phyloP scores from a whole-genome alignment of 1,140 invertebrate species.

The Listronotus oregonensis region DNA sequence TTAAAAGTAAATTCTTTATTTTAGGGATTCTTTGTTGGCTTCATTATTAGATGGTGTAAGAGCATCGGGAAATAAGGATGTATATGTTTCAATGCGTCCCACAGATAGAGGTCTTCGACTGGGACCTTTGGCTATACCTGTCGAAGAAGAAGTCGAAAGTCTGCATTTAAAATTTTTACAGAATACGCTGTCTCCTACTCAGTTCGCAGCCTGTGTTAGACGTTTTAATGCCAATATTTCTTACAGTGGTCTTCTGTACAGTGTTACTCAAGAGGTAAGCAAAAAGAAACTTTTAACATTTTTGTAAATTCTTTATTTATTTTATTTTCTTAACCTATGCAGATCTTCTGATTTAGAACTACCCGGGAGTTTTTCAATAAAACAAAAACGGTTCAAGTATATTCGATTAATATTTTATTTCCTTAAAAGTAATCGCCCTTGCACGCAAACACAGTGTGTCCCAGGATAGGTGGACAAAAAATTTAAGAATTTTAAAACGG shows the following conservation, averaged over 20 bases:
- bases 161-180: constrained; percentile 81
- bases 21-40: constrained; percentile 90
- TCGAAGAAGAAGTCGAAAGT: constrained; percentile 96
- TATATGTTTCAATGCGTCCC: constrained; percentile 89
- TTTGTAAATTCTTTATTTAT: no score
- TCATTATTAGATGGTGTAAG: constrained; percentile 94
- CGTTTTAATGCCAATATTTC: constrained; percentile 97
- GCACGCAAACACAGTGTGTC: no score
- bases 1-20: constrained; percentile 31
- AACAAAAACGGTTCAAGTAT: no score
- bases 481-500: no score
- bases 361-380: no score
- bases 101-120: constrained; percentile 85
- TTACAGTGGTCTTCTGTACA: constrained; percentile 96
- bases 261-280: constrained; percentile 93
- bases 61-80: constrained; percentile 94
- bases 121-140: constrained; percentile 82
- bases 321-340: no score
- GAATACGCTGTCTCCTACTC: constrained; percentile 64
- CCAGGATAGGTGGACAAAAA: no score
- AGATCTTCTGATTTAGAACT: no score
- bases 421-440: no score
- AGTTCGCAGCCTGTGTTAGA: constrained; percentile 74
- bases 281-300: neutral
- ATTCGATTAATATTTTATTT: no score